Conservation (phyloP, 1,140 invertebrate species). For the Solenopsis fugax region DNA sequence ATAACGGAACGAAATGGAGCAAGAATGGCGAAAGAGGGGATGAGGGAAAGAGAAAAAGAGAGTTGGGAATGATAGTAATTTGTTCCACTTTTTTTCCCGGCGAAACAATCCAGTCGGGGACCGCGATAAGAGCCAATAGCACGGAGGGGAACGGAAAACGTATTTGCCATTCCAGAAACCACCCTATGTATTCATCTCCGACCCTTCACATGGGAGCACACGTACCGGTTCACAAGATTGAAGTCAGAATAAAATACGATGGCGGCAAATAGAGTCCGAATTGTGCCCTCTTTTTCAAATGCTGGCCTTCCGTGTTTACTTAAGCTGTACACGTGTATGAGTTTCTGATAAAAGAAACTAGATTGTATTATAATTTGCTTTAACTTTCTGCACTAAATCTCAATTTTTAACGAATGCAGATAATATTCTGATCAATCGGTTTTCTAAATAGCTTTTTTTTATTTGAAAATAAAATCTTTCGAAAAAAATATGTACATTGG, state of each 20-base stretch:
- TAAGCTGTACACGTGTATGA: not conserved
- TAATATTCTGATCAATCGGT: not conserved
- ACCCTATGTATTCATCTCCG: slow-evolving; percentile 69
- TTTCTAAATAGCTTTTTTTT: not conserved
- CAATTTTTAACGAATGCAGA: not conserved
- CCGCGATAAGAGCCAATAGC: slow-evolving; percentile 71
- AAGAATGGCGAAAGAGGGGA: slow-evolving; percentile 34
- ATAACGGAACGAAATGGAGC: slow-evolving; percentile 43
- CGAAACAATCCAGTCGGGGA: slow-evolving; percentile 67
- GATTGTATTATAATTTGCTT: not conserved
- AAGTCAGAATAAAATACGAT: slow-evolving; percentile 70
- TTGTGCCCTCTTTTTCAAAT: not conserved
- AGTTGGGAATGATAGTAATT: slow-evolving; percentile 58
- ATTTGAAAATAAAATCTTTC: not conserved
- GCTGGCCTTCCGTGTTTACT: not conserved
- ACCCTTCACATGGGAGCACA: slow-evolving; percentile 39
- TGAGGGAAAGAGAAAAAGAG: slow-evolving; percentile 31
- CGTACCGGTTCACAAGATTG: slow-evolving; percentile 63
- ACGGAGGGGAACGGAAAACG: slow-evolving; percentile 60
- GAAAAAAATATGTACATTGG: not conserved
- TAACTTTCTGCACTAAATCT: not conserved
- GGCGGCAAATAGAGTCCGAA: slow-evolving; percentile 55
- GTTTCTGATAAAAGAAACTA: not conserved
- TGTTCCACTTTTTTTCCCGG: slow-evolving; percentile 68
- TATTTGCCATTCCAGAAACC: slow-evolving; percentile 74